phyloP scores from a whole-genome alignment of 2,888 invertebrate species.

The Eupeodes luniger region DNA sequence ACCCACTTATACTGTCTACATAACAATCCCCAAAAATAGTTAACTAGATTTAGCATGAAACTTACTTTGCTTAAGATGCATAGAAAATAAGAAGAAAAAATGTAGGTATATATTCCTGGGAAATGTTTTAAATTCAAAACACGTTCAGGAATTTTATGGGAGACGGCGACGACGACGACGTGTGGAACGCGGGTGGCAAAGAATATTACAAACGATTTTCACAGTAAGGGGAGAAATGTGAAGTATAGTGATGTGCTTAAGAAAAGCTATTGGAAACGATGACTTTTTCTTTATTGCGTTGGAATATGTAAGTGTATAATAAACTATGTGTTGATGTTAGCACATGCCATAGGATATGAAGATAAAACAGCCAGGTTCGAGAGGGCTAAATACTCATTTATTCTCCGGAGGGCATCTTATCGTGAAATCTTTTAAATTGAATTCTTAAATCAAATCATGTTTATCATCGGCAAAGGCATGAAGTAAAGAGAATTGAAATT shows the following conservation, averaged over 20 bases:
- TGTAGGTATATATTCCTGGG: too few species aligned
- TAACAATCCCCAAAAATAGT: neutral
- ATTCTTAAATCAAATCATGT: conserved; percentile 26
- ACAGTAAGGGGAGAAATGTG: neutral
- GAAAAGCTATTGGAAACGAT: conserved; percentile 11
- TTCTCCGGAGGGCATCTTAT: neutral
- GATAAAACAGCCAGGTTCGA: neutral
- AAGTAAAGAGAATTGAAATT: neutral
- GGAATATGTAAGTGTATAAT: neutral
- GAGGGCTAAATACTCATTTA: conserved; percentile 13
- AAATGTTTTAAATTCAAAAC: conserved; percentile 22
- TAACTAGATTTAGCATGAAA: neutral
- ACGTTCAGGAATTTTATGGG: neutral
- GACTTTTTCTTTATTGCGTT: conserved; percentile 13
- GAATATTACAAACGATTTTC: neutral
- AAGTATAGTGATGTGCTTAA: neutral
- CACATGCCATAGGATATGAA: neutral
- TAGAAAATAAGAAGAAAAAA: neutral
- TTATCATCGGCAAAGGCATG: neutral
- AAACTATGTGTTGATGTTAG: conserved; percentile 24
- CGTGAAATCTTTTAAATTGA: conserved; percentile 32
- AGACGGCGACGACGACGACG: too few species aligned
- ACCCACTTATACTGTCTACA: neutral
- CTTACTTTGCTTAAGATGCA: neutral
- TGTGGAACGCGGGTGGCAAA: neutral